phyloP scores from a whole-genome alignment of 2,113 vertebrate genomes.

The Meleagris gallopavo region DNA sequence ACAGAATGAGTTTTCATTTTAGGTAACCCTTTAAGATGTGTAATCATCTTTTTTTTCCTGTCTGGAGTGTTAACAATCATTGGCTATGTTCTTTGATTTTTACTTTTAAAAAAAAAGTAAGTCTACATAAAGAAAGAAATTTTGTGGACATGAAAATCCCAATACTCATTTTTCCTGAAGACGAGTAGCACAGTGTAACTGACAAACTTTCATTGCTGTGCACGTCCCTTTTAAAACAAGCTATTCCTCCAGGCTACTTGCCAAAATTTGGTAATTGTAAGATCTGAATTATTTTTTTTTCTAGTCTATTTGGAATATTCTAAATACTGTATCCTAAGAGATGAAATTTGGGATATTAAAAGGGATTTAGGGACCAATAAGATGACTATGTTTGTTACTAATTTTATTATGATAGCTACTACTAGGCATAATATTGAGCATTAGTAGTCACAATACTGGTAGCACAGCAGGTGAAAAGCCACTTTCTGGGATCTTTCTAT shows the following conservation, averaged over 20 bases:
- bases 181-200: neutral
- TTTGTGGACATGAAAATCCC: neutral
- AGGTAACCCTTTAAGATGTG: neutral
- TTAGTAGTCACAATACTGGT: neutral
- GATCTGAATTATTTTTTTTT: neutral
- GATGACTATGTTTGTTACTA: neutral
- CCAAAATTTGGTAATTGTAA: neutral
- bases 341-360: neutral
- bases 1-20: neutral
- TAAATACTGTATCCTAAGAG: neutral
- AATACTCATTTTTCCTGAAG: neutral
- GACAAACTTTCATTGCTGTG: neutral
- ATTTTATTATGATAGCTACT: neutral
- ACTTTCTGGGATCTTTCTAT: neutral
- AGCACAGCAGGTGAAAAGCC: neutral
- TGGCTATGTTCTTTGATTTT: neutral
- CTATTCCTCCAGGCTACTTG: neutral
- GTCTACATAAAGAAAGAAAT: fast-evolving
- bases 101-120: neutral
- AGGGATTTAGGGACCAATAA: neutral
- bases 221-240: neutral
- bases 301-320: neutral
- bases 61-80: neutral
- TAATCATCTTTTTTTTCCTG: neutral
- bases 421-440: neutral